A percentile compares a stretch with the other conserved stretches of the same genome.
These are phyloP conservation scores for Pocillopora damicornis DNA, from an alignment of 64 coral and sea anemone genomes.

Conservation along the genomic window DNA sequence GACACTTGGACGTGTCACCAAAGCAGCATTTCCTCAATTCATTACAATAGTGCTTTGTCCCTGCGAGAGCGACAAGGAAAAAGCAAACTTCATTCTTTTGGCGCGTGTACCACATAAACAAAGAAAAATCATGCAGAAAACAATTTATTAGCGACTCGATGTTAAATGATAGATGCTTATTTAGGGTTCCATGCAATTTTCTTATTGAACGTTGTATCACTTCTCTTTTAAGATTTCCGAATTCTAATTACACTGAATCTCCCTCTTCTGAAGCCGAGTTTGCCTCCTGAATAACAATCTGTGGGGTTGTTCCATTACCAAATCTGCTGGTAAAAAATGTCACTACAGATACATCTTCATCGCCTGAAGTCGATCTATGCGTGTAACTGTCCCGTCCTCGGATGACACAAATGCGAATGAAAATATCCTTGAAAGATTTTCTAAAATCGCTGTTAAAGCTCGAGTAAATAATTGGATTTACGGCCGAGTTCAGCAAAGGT, in stretches of 20 bases:
- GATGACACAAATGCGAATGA: slow-evolving; percentile 53
- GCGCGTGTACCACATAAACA: neutral
- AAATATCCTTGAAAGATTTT: slow-evolving; percentile 72
- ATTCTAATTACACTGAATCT: neutral
- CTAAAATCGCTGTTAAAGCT: slow-evolving; percentile 89
- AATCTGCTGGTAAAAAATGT: slow-evolving; percentile 21
- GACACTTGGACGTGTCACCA: neutral
- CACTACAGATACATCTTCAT: slow-evolving; percentile 17
- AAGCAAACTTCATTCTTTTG: neutral
- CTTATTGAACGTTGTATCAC: neutral
- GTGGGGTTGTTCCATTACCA: slow-evolving; percentile 52
- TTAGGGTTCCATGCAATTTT: neutral
- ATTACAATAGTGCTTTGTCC: neutral
- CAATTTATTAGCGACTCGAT: neutral
- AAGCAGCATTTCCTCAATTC: neutral
- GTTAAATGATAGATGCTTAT: neutral
- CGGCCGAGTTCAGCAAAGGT: slow-evolving; percentile 73
- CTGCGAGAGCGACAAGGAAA: neutral
- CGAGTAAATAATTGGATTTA: slow-evolving; percentile 90
- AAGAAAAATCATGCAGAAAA: neutral
- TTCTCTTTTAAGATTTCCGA: neutral
- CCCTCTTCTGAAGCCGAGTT: slow-evolving; percentile 59
- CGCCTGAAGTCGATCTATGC: slow-evolving; percentile 2
- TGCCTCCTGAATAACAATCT: slow-evolving; percentile 75
- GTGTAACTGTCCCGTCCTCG: slow-evolving; percentile 3